Evolutionary conservation across 2,113 vertebrate species (phyloP), one percentile per base, ranked within the genome.

Genomic region (Cebus imitator): DNA sequence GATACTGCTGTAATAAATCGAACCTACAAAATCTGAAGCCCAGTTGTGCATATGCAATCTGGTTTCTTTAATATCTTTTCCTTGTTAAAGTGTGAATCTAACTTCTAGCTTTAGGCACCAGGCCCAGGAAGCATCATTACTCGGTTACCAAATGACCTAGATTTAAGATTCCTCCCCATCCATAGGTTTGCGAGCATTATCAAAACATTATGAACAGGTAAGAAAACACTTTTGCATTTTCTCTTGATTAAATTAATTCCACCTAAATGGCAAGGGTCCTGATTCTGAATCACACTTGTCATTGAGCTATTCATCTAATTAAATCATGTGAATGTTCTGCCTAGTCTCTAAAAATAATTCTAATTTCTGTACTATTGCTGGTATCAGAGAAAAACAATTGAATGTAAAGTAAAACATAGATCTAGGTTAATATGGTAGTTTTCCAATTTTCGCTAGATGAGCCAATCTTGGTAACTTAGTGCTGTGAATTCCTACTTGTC

Each of bases 401-500:
- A 85, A 89, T 64, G 1, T 23, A 57, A 91, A 91, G 35, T 85
- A 87, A 79, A 87, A 48, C 40, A 80, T 52, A 91, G 68, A 94
- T 66, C 80, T 30, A 78, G 75, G 92, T 72, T 80, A 85, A 93
- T 80, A 78, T 50, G 37, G 37, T 76, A 86, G 21, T 95, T 95
- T 94, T 83, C 68, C 50, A 57, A 0, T 75, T 95, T 92, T 79
- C 48, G 16, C 52, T 3, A 12, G 5, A 35, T 86, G 80, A 92
- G 85, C 35, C 35, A 23, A 55, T 90, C 58, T 96, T 72, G 40
- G 48, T 61, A 76, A 79, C 48, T 95, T 50, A 82, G 79, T 78
- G 35, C 91, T 84, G 9, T 79, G 58, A 95, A 90, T 93, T 94
- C 84, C 96, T 58, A 64, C 75, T 86, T 95, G 70, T 90, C 93